Evolutionary conservation across 2,113 vertebrate genomes (phyloP).

Genomic region (Glaucomys volans): DNA sequence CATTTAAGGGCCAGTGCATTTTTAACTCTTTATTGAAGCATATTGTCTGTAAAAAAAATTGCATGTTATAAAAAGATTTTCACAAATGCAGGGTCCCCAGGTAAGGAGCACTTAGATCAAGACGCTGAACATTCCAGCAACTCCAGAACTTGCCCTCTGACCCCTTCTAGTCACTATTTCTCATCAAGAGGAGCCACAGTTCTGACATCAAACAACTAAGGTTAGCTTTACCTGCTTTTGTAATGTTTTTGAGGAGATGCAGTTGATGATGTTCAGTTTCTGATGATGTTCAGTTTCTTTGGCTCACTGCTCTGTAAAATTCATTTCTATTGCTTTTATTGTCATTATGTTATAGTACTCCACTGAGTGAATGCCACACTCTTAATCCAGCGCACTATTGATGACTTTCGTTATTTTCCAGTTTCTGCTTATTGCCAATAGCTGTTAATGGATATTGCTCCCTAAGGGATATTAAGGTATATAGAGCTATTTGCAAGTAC

Average conservation of each 20-base stretch:
- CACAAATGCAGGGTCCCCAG: neutral
- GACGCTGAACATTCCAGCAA: neutral
- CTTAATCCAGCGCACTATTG: neutral
- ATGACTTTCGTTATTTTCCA: neutral
- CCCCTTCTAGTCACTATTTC: neutral
- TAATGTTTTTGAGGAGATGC: neutral
- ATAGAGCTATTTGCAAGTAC: too few relatives aligned
- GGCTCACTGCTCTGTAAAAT: neutral
- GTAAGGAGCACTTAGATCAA: neutral
- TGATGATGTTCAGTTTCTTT: neutral
- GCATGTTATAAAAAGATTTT: neutral
- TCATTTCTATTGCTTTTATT: neutral
- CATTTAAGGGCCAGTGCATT: neutral
- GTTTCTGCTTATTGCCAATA: neutral
- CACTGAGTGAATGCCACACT: neutral
- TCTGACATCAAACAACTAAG: neutral
- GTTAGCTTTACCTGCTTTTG: neutral
- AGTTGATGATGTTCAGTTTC: too few relatives aligned
- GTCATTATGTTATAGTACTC: rapidly evolving
- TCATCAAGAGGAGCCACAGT: neutral
- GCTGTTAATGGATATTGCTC: neutral
- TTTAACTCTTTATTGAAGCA: constrained; percentile 1
- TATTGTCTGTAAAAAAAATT: neutral
- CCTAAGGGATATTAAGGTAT: neutral
- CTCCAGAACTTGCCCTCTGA: rapidly evolving